Percentiles rank a stretch among this genome's conserved stretches.
Conservation (phyloP, 2,888 invertebrate species). For the Drosophila lacicola region DNA sequence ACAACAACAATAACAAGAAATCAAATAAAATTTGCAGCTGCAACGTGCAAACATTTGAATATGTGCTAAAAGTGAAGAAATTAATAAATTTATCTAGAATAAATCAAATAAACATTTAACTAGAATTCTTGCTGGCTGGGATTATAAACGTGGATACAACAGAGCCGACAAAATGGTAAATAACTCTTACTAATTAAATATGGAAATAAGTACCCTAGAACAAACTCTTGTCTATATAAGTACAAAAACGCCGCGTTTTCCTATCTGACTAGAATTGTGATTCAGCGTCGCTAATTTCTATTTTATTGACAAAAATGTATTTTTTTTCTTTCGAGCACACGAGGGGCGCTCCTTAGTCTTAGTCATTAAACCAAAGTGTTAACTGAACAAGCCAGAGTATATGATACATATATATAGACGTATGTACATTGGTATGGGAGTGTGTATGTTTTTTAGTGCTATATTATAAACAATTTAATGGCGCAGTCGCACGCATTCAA, state of each 20-base stretch:
- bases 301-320: constrained; percentile 66
- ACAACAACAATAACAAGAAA: constrained; percentile 22
- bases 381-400: constrained; percentile 58
- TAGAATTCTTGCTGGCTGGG: constrained; percentile 45
- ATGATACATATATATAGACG: constrained; percentile 6
- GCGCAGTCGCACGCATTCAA: constrained; percentile 66
- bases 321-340: constrained; percentile 31
- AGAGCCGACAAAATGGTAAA: constrained; percentile 75
- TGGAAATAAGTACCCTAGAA: constrained; percentile 20
- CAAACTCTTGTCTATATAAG: constrained; percentile 1
- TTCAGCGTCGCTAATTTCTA: constrained; percentile 76
- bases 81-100: constrained; percentile 29
- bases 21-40: constrained; percentile 43
- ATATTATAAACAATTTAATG: constrained; percentile 63
- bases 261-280: constrained; percentile 59
- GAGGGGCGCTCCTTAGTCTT: constrained; percentile 79
- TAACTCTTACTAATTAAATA: constrained; percentile 34
- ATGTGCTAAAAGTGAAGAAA: constrained; percentile 59
- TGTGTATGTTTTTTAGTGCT: constrained; percentile 35
- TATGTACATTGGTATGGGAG: constrained; percentile 26
- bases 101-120: constrained; percentile 43
- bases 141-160: constrained; percentile 48
- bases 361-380: constrained; percentile 73
- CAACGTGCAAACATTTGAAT: constrained; percentile 61
- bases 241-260: constrained; percentile 23